A percentile compares a stretch with the other conserved stretches of the same genome.
These are phyloP conservation scores for Zapornia atra DNA, from an alignment of 2,113 vertebrate genomes.

Conservation along the genomic window DNA sequence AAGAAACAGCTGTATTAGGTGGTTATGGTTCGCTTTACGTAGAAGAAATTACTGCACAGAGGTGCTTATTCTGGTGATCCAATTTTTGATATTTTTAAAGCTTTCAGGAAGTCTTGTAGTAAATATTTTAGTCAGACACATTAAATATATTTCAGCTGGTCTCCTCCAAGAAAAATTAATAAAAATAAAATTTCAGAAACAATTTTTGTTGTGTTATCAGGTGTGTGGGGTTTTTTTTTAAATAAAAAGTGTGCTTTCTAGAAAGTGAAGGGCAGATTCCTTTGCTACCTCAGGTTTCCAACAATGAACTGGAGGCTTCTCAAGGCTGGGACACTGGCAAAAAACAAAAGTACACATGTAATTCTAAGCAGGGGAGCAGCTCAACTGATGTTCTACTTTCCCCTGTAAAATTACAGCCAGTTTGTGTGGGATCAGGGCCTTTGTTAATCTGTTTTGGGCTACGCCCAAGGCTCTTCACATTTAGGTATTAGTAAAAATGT, in stretches of 20 bases:
- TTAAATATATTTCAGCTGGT: constrained; percentile 34
- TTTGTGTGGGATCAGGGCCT: constrained; percentile 53
- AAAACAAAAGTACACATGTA: neutral
- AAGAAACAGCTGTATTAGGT: constrained; percentile 22
- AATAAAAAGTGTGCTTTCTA: neutral
- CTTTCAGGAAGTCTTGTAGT: constrained; percentile 33
- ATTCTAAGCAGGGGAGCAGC: constrained; percentile 7
- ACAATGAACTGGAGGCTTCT: constrained; percentile 10
- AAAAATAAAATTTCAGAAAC: neutral
- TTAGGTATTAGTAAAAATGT: constrained; percentile 50
- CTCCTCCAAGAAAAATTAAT: neutral
- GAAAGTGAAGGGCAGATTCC: neutral
- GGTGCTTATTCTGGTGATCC: constrained; percentile 31
- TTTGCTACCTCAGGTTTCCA: constrained; percentile 26
- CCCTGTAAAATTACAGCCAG: constrained; percentile 47
- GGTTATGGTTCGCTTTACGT: neutral
- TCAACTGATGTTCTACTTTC: constrained; percentile 35
- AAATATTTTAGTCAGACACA: constrained; percentile 40
- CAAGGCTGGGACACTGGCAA: neutral
- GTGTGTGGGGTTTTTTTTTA: neutral
- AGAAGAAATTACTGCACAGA: constrained; percentile 16
- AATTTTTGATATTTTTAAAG: constrained; percentile 7
- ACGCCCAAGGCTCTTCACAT: constrained; percentile 4
- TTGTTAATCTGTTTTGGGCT: constrained; percentile 36
- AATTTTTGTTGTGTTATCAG: neutral